Base-by-base conservation (phyloP, 2,888 invertebrate species). In the Drosophila ezoana region DNA sequence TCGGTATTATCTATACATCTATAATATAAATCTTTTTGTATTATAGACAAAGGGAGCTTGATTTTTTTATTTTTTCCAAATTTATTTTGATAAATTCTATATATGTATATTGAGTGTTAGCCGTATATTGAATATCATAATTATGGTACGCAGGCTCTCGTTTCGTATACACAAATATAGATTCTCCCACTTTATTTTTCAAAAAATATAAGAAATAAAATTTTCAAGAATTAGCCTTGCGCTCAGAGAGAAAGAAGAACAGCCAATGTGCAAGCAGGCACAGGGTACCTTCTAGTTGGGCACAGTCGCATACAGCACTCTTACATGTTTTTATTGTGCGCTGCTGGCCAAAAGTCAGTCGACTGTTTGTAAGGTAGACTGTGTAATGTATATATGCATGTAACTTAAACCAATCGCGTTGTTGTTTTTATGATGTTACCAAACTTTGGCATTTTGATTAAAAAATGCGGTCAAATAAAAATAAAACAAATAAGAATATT, bases 371-470 rank as follows among this genome's bases (percentile, higher is more conserved):
- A 49, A 74, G 68, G 32, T 68, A 54, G 75, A 61, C 47, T 18
- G 41, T 43, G 56, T 66, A 53, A 33, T 32, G 20, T 40, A 23
- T 37, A 18, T 35, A 13, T 28, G 10, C 40, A n/a, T 47, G 40
- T 53, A 73, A 44, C 69, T 63, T 58, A 51, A 63, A 49, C 53
- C 62, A 53, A 62, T 68, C 60, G 54, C 33, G 52, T 71, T 59
- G 59, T 53, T 57, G 51, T 16, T 67, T 71, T 76, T 74, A 58
- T 43, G 52, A 56, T 71, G 69, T 83, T 86, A 79, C 74, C 77
- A 86, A 74, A 76, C 84, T 81, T 87, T 85, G 87, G 79, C 68
- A 72, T 78, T 82, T 82, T 62, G 63, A 79, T 75, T 74, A 52
- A 51, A 70, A 72, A 73, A 65, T 23, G 16, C 16, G 43, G 52